Base-by-base conservation (phyloP, 1,140 invertebrate genomes). In the Carposina sasakii region DNA sequence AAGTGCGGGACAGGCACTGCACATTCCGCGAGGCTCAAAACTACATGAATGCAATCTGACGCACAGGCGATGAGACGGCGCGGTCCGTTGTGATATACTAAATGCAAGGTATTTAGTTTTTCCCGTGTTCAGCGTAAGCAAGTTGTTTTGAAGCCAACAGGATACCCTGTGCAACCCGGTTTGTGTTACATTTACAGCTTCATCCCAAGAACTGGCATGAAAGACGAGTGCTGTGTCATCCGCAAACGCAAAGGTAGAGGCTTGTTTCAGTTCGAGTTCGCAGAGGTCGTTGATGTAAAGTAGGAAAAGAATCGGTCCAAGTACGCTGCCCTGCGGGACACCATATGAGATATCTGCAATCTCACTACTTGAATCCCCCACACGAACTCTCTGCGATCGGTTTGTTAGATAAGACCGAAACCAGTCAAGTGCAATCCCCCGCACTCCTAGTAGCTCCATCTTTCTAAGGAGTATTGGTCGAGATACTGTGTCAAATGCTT, bases 401-500 rank as follows among this genome's bases (percentile, higher is more conserved):
- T 47, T 24, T 9, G 16, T 33, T 10, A 58, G 30, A 20, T 54
- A 54, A 31, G 26, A 15, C 8, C 23, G 2, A 17, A 43, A 43
- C 5, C 42, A 15, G 3, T 43, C 26, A 1, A 50, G 15, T 1
- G 12, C 5, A 5, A 13, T 26, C 1, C 39, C 47, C 6, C 47
- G 17, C 15, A 50, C 17, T 12, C 39, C 48, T 1, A 36, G 1
- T 2, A 12, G 9, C 26, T 50, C 28, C 8, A 50, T 9, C 26
- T 55, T 60, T 10, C 41, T 19, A 16, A 54, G 6, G 3, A 54
- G 28, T n/a, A 34, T 44, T 10, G 33, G 20, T 0, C 22, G 10
- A 21, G 57, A 39, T n/a, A 54, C 52, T 20, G 57, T 53, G 30
- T 53, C 51, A 12, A 55, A 60, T 6, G 58, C 58, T 17, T 60